These are phyloP conservation scores for Baryphthengus martii DNA, from an alignment of 2,113 vertebrate species.

Conservation along the genomic window DNA sequence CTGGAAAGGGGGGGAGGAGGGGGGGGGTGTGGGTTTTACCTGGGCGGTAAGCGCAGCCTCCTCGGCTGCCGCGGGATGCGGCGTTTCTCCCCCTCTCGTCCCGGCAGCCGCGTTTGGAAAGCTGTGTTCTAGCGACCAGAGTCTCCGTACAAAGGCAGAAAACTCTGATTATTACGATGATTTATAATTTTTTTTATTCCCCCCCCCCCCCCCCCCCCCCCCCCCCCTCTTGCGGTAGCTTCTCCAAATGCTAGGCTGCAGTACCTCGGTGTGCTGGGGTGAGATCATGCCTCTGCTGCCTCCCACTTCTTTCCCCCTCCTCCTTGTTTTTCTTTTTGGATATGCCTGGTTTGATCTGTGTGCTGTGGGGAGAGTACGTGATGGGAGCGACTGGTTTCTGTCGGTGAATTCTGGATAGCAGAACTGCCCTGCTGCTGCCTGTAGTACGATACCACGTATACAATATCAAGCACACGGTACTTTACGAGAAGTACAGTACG, in stretches of 20 bases:
- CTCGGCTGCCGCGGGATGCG: background rate
- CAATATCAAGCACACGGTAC: background rate
- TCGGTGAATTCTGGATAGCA: background rate
- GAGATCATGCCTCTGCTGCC: slow-evolving; percentile 23
- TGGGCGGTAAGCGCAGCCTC: background rate
- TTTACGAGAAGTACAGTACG: background rate
- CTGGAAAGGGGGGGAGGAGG: no score
- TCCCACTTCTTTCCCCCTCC: background rate
- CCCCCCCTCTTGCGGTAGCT: background rate
- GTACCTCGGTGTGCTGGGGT: background rate
- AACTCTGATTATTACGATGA: no score
- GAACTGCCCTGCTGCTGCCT: fast-evolving
- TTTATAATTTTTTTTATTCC: no score
- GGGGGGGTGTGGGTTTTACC: background rate
- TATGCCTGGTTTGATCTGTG: background rate
- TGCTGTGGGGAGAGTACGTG: background rate
- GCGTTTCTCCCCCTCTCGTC: background rate
- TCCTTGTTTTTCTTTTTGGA: background rate
- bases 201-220: no score
- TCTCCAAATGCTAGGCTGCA: background rate
- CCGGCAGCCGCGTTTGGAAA: fast-evolving
- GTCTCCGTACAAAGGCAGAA: background rate
- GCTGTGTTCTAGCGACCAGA: fast-evolving
- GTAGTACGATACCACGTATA: fast-evolving
- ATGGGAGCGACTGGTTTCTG: background rate